Evolutionary conservation across 2,797 vertebrate species (phyloP).

Genomic region (Semotilus atromaculatus): DNA sequence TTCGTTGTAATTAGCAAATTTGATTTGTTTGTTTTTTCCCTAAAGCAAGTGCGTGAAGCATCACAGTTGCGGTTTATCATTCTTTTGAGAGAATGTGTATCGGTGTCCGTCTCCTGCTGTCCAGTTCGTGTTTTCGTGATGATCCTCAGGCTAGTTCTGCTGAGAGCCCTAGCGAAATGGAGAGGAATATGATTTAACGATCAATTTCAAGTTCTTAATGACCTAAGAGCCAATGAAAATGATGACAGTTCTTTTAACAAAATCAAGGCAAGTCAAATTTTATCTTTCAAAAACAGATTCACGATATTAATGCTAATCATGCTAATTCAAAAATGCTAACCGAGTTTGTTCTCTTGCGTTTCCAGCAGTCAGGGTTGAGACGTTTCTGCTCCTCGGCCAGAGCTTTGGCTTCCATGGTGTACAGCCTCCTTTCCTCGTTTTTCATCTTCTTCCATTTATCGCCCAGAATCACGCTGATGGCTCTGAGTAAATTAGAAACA

Average conservation of each 20-base stretch:
- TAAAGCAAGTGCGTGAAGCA: conserved; percentile 77
- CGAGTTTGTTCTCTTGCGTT: conserved; percentile 99
- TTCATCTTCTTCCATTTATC: conserved; percentile 99
- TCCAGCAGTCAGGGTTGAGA: conserved; percentile 99
- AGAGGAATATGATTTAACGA: background rate
- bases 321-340: conserved; percentile 70
- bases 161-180: conserved; percentile 76
- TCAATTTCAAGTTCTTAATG: background rate
- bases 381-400: conserved; percentile 98
- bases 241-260: background rate
- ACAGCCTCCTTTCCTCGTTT: conserved; percentile 96
- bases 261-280: background rate
- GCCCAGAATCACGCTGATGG: conserved; percentile 99
- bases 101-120: conserved; percentile 59
- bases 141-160: conserved; percentile 74
- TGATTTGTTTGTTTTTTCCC: conserved; percentile 38
- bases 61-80: conserved; percentile 78
- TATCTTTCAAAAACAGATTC: background rate
- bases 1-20: conserved; percentile 57
- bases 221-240: background rate
- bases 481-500: conserved; percentile 77
- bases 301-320: background rate
- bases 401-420: conserved; percentile 98
- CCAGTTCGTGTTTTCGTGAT: conserved; percentile 62
- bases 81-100: conserved; percentile 65